Base-by-base conservation (phyloP, 1,140 invertebrate species). In the Ylistrum balloti region DNA sequence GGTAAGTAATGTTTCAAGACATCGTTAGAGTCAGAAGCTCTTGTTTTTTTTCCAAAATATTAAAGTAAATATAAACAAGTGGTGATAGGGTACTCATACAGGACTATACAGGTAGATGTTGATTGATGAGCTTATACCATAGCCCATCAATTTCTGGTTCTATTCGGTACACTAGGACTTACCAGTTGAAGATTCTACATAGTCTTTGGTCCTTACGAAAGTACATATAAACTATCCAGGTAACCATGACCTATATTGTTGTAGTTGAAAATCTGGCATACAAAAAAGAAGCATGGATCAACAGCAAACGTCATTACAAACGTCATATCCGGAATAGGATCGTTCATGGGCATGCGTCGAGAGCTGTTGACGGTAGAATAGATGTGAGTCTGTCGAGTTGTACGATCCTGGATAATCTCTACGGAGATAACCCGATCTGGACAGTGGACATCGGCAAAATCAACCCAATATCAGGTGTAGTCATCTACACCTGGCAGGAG, bases 211-310 rank as follows among this genome's bases (percentile, higher is more conserved):
- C n/a, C n/a, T n/a, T n/a, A n/a, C n/a, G n/a, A n/a, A n/a, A n/a
- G n/a, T n/a, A n/a, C n/a, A n/a, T n/a, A n/a, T n/a, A n/a, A n/a
- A n/a, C n/a, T n/a, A n/a, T n/a, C n/a, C n/a, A n/a, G n/a, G n/a
- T n/a, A n/a, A n/a, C n/a, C 13, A 38, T 38, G 35, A 13, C 13
- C 13, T 13, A 38, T 13, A 7, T 56, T 34, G 41, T 93, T 91
- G n/a, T 93, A 97, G 97, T 97, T 86, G 97, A 97, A 91, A 97
- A 97, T 92, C 90, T 97, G 86, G 97, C 97, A 32, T 97, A 95
- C 94, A 95, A 96, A 48, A 96, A 96, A 56, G 95, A 97, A 86
- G 96, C 96, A 0, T 97, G 97, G 97, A 96, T 97, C 32, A 97
- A 97, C 93, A 97, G 97, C 94, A 97, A 97, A 92, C 94, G 96